These are phyloP conservation scores for Donacobius atricapilla DNA, from an alignment of 2,113 vertebrate genomes.

Conservation along the genomic window DNA sequence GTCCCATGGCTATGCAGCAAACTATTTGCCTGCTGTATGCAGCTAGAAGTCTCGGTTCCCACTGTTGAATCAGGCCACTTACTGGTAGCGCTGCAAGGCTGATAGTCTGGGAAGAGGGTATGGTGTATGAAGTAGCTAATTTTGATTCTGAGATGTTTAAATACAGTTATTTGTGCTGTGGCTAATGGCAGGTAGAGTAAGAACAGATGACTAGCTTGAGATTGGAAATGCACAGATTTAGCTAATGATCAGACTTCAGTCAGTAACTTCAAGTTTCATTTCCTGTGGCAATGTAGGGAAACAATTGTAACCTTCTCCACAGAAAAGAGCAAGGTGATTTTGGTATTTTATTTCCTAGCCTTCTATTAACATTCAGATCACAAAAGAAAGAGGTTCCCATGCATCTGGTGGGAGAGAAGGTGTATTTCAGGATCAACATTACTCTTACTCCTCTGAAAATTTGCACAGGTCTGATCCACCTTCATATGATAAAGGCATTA, in stretches of 20 bases:
- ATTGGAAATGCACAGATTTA: background rate
- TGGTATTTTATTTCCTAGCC: background rate
- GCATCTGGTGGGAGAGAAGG: background rate
- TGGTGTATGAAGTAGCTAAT: background rate
- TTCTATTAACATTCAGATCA: background rate
- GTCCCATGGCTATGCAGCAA: background rate
- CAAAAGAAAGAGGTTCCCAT: background rate
- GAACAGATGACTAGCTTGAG: background rate
- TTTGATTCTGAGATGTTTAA: background rate
- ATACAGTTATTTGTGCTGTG: background rate
- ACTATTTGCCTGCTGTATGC: background rate
- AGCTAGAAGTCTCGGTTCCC: background rate
- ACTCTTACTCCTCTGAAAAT: background rate
- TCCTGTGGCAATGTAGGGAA: background rate
- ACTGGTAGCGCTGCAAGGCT: background rate
- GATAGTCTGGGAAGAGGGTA: background rate
- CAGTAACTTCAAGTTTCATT: background rate
- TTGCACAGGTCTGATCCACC: background rate
- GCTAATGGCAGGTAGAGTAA: background rate
- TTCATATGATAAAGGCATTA: background rate
- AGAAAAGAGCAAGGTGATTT: background rate
- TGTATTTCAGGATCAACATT: background rate
- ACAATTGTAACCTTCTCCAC: background rate
- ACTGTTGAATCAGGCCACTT: background rate
- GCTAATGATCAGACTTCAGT: background rate